These are phyloP conservation scores for Hiodon alosoides DNA, from an alignment of 2,113 vertebrate genomes.

Conservation along the genomic window DNA sequence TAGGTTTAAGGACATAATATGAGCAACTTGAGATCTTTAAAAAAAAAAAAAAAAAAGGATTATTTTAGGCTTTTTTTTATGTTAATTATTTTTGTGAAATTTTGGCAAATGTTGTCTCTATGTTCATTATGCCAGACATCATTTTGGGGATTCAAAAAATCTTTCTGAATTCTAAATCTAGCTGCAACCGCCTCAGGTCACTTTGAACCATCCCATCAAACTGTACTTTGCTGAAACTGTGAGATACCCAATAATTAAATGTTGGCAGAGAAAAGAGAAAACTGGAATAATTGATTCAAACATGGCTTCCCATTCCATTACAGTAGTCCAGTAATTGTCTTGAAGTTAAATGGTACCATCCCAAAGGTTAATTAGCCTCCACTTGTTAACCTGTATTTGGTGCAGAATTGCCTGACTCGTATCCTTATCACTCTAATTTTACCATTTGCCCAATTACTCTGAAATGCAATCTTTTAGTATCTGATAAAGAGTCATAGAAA, in stretches of 20 bases:
- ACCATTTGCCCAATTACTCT: slow-evolving; percentile 74
- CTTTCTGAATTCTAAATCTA: too few relatives aligned
- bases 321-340: slow-evolving; percentile 17
- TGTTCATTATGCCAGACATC: too few relatives aligned
- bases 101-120: too few relatives aligned
- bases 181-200: neutral
- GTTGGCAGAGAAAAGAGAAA: neutral
- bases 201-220: neutral
- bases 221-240: neutral
- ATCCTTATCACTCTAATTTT: slow-evolving; percentile 82
- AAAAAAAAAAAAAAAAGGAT: too few relatives aligned
- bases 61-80: too few relatives aligned
- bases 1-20: too few relatives aligned
- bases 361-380: slow-evolving; percentile 63
- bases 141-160: too few relatives aligned
- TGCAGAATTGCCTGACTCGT: slow-evolving; percentile 73
- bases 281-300: neutral
- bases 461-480: slow-evolving; percentile 77
- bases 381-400: slow-evolving; percentile 69
- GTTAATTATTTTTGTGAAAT: too few relatives aligned
- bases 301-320: neutral
- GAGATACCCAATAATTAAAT: neutral
- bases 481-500: slow-evolving; percentile 81
- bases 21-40: too few relatives aligned
- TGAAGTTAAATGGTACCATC: slow-evolving; percentile 30